These are phyloP conservation scores for Mandrillus leucophaeus DNA, from an alignment of 2,113 vertebrate genomes.

Conservation along the genomic window DNA sequence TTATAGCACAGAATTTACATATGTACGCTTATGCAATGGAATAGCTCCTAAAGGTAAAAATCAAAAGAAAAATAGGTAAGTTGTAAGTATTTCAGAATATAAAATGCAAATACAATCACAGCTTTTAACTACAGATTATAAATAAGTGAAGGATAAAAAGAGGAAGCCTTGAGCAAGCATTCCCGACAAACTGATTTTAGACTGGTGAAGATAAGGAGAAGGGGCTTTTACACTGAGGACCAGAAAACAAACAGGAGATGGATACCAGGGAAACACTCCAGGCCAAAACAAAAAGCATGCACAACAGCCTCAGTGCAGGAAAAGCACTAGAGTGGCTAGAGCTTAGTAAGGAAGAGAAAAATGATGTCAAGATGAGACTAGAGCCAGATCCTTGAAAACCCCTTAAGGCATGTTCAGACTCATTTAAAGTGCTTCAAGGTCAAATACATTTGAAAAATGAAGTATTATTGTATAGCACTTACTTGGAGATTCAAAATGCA, in stretches of 20 bases:
- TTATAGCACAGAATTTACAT: neutral
- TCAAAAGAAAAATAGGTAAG: neutral
- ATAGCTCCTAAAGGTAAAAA: neutral
- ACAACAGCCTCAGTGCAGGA: neutral
- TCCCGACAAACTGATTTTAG: neutral
- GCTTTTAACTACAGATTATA: neutral
- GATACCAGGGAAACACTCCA: neutral
- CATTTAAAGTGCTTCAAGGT: neutral
- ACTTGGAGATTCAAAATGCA: neutral
- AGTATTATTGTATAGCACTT: neutral
- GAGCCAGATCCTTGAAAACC: neutral
- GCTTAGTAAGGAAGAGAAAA: neutral
- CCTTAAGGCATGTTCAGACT: neutral
- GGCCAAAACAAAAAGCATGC: neutral
- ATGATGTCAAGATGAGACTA: neutral
- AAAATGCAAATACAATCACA: neutral
- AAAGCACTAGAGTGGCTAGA: neutral
- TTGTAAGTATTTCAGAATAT: neutral
- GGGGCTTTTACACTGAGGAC: neutral
- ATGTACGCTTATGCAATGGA: neutral
- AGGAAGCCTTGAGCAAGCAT: neutral
- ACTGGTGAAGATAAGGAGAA: neutral
- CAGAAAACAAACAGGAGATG: neutral
- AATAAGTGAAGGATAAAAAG: neutral
- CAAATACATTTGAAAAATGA: slow-evolving; percentile 19